Evolutionary conservation across 1,140 invertebrate species (phyloP).

Genomic region (Idris sp.): DNA sequence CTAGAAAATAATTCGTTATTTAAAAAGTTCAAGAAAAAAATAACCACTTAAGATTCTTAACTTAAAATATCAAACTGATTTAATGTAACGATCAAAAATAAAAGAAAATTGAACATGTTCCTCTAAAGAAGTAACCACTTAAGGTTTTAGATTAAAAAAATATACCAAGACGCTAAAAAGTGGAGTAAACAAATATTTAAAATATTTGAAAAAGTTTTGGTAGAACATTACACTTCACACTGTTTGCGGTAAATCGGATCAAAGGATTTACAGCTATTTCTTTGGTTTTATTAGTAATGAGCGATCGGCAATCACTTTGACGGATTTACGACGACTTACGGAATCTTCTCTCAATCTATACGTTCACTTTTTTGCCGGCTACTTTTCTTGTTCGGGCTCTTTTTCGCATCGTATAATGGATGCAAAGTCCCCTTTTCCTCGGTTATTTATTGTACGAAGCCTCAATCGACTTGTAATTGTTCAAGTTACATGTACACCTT

Average conservation of each 20-base stretch:
- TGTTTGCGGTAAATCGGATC: slow-evolving; percentile 26
- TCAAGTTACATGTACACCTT: slow-evolving; percentile 12
- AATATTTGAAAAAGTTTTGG: no score
- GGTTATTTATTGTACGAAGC: slow-evolving; percentile 30
- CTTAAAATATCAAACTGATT: no score
- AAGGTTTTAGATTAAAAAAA: no score
- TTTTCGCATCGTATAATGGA: slow-evolving; percentile 35
- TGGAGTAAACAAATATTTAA: no score
- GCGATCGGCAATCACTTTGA: slow-evolving; percentile 65
- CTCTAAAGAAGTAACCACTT: no score
- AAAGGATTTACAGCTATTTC: slow-evolving; percentile 45
- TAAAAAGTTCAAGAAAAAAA: no score
- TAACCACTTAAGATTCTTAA: no score
- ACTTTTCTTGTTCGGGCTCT: slow-evolving; percentile 38
- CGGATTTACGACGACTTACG: slow-evolving; percentile 68
- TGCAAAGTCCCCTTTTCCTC: slow-evolving; percentile 4
- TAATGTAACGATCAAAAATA: no score
- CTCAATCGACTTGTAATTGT: slow-evolving; percentile 38
- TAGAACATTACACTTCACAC: slow-evolving; percentile 31
- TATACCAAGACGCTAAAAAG: no score
- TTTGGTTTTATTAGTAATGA: slow-evolving; percentile 67
- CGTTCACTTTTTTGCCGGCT: slow-evolving; percentile 37
- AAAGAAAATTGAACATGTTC: no score
- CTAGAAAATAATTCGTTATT: no score
- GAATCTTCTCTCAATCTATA: slow-evolving; percentile 51